phyloP scores from a whole-genome alignment of 2,113 vertebrate genomes.

The Hippocampus abdominalis region DNA sequence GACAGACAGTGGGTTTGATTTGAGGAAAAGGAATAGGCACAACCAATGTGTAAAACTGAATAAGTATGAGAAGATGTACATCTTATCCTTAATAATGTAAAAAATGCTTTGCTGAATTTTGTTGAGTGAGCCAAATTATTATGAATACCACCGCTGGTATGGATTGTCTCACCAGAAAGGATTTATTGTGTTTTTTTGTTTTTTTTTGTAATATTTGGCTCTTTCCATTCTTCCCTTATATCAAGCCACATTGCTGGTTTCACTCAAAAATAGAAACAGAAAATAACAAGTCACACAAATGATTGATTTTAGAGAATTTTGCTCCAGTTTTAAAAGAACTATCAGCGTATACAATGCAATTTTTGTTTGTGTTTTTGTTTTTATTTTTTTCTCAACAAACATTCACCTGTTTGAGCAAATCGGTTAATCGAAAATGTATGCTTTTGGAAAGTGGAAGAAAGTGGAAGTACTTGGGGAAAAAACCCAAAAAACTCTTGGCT shows the following conservation, averaged over 20 bases:
- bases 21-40: slow-evolving; percentile 37
- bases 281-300: neutral
- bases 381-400: too few relatives aligned
- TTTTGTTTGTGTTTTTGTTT: too few relatives aligned
- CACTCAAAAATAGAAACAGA: neutral
- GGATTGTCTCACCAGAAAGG: neutral
- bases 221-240: neutral
- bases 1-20: slow-evolving; percentile 48
- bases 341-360: neutral
- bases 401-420: too few relatives aligned
- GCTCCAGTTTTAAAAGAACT: neutral
- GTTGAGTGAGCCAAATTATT: neutral
- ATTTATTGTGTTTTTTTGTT: neutral
- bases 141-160: neutral
- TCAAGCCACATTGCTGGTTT: neutral
- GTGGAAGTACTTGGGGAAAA: neutral
- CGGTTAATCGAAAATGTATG: neutral
- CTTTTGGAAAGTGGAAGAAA: neutral
- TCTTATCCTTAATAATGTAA: neutral
- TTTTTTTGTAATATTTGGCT: neutral
- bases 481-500: neutral
- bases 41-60: slow-evolving; percentile 42
- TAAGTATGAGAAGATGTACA: neutral
- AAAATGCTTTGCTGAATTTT: neutral
- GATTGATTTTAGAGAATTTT: neutral